phyloP scores from a whole-genome alignment of 2,113 vertebrate species.

The mouse (Mus musculus) region DNA sequence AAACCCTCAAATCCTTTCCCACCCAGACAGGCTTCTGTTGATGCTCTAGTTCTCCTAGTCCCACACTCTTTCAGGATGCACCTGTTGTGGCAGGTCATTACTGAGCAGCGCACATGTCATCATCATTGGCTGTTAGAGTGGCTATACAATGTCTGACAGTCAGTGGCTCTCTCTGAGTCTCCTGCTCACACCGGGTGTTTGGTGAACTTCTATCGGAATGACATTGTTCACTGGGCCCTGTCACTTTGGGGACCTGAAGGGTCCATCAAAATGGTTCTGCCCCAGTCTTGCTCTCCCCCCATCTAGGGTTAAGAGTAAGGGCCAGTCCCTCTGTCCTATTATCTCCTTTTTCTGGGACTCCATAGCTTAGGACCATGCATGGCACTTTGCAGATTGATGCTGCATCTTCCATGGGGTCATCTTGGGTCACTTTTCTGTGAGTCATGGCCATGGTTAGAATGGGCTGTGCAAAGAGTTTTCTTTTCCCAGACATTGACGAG shows the following conservation, averaged over 20 bases:
- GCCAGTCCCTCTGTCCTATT: background rate
- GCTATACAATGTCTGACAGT: background rate
- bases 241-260: background rate
- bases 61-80: background rate
- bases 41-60: background rate
- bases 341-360: background rate
- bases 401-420: background rate
- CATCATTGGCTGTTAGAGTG: fast-evolving
- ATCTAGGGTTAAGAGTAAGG: too few species aligned
- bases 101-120: background rate
- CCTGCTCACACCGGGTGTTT: background rate
- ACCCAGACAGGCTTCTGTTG: background rate
- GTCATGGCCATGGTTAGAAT: fast-evolving
- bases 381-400: background rate
- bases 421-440: background rate
- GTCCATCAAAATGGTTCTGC: background rate
- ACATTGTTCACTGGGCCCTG: background rate
- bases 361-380: too few species aligned
- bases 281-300: background rate
- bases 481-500: slow-evolving; percentile 85
- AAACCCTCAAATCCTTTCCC: background rate
- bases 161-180: background rate
- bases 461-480: background rate
- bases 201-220: too few species aligned
- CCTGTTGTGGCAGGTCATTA: background rate